These are phyloP conservation scores for Bubalus kerabau DNA, from an alignment of 2,113 vertebrate species.

Conservation along the genomic window DNA sequence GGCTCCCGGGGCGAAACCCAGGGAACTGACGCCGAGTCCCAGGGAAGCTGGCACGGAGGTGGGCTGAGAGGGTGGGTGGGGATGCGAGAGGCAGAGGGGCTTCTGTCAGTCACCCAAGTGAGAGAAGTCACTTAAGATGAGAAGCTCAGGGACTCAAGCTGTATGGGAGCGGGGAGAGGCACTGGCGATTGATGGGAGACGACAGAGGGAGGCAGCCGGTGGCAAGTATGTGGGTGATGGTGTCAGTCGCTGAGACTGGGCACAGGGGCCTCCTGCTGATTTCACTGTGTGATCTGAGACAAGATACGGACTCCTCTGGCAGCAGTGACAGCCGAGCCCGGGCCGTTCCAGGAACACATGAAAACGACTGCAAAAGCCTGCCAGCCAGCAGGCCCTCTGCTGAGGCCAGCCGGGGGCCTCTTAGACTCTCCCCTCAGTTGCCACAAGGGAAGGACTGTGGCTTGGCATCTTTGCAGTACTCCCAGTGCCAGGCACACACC, in stretches of 20 bases:
- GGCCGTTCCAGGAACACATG: accelerated
- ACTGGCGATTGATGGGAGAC: accelerated
- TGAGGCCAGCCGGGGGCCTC: accelerated
- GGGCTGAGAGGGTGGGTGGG: neutral
- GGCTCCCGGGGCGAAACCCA: neutral
- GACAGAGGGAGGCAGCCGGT: neutral
- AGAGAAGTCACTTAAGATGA: neutral
- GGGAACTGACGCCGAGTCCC: neutral
- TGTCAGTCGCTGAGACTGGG: neutral
- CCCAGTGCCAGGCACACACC: neutral
- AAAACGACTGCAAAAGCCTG: neutral
- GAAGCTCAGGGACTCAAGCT: neutral
- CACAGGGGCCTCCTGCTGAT: neutral
- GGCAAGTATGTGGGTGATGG: neutral
- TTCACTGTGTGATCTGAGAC: neutral
- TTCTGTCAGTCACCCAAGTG: neutral
- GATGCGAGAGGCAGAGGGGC: neutral
- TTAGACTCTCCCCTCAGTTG: neutral
- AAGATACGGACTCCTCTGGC: neutral
- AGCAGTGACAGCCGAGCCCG: neutral
- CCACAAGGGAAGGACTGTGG: neutral
- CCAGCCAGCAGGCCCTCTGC: neutral
- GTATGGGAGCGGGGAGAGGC: accelerated
- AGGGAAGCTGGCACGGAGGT: neutral
- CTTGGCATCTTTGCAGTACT: neutral